Evolutionary conservation across 2,113 vertebrate species (phyloP).

Genomic region (Sceloporus tristichus): DNA sequence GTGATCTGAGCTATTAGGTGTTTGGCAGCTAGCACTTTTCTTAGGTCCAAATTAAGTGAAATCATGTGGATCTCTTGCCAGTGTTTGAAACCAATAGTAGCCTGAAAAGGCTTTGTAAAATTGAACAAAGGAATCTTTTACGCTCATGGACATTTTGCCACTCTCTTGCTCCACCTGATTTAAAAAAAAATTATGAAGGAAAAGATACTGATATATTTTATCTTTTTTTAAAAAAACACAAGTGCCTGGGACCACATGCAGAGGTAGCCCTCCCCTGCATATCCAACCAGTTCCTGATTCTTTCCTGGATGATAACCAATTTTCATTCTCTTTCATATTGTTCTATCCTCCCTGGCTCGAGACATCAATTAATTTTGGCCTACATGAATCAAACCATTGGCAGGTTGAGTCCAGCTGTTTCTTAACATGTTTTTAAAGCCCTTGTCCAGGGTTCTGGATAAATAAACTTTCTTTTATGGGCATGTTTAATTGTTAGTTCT

Average conservation of each 20-base stretch:
- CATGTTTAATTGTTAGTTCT: not conserved
- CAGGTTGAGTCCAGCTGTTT: conserved; percentile 9
- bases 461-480: not conserved
- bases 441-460: not conserved
- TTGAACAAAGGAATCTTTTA: not conserved
- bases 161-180: not conserved
- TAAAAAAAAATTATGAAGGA: not conserved
- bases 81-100: not conserved
- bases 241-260: not conserved
- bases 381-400: not conserved
- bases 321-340: too few species aligned
- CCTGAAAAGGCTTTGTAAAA: not conserved
- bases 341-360: too few species aligned
- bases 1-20: not conserved
- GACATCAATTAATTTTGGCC: not conserved
- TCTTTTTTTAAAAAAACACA: not conserved
- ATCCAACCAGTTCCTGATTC: too few species aligned
- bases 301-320: too few species aligned
- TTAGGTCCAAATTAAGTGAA: not conserved
- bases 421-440: conserved; percentile 24
- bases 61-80: not conserved
- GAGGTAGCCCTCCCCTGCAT: too few species aligned
- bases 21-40: not conserved
- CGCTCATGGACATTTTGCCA: not conserved
- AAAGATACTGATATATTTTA: not conserved